Evolutionary conservation across 2,113 vertebrate species (phyloP).

Genomic region (Camelus bactrianus): DNA sequence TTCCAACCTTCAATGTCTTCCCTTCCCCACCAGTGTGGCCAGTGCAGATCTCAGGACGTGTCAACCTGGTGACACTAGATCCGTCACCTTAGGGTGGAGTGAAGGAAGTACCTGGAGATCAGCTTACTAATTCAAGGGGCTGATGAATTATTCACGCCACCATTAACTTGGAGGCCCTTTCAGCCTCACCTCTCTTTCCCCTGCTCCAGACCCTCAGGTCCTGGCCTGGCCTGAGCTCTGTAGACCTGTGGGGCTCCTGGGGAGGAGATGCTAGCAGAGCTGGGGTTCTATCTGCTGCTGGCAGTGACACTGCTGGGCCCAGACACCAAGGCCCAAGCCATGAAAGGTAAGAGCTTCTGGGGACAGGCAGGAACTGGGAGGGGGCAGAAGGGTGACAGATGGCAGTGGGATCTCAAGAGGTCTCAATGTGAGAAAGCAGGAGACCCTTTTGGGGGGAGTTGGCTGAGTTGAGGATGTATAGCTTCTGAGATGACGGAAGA

Average conservation of each 20-base stretch:
- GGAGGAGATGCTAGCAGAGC: slow-evolving; percentile 65
- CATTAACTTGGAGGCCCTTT: slow-evolving; percentile 88
- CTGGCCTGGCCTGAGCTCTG: neutral
- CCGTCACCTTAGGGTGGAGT: slow-evolving; percentile 94
- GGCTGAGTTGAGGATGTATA: neutral
- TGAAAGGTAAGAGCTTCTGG: slow-evolving; percentile 92
- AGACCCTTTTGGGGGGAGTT: rapidly evolving
- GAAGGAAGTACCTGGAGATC: slow-evolving; percentile 90
- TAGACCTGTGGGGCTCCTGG: neutral
- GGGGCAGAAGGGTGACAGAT: too few species aligned
- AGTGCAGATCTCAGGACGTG: slow-evolving; percentile 87
- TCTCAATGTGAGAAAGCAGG: neutral
- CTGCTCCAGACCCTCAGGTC: slow-evolving; percentile 32
- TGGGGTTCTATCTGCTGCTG: slow-evolving; percentile 77
- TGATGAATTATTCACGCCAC: slow-evolving; percentile 91
- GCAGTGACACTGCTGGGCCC: slow-evolving; percentile 87
- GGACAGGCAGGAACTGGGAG: neutral
- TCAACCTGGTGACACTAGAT: slow-evolving; percentile 91
- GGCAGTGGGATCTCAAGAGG: neutral
- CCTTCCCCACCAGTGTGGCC: slow-evolving; percentile 78
- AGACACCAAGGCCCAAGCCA: slow-evolving; percentile 85
- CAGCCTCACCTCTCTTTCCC: slow-evolving; percentile 84
- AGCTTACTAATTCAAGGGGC: slow-evolving; percentile 89
- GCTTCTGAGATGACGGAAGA: neutral
- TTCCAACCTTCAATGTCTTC: neutral